Percentiles rank a stretch among this genome's conserved stretches.
Conservation (phyloP, 2,888 invertebrate species). For the Folsomia manolachei region DNA sequence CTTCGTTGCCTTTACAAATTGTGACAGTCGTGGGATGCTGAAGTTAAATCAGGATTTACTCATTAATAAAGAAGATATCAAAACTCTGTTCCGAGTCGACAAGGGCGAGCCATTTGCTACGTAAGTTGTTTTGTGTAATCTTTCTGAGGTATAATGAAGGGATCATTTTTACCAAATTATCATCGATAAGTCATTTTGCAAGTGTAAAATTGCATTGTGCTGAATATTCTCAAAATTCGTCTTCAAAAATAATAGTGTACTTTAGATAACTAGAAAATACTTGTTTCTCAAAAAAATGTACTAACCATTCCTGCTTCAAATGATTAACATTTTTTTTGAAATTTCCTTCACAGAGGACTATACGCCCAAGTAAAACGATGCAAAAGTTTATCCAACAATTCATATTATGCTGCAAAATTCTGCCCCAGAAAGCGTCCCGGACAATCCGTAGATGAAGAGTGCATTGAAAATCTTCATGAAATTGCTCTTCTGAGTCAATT, state of each 20-base stretch:
- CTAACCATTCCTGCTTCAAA: no score
- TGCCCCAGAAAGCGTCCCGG: conserved; percentile 59
- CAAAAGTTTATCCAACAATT: conserved; percentile 54
- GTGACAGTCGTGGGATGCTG: conserved; percentile 41
- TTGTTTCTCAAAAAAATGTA: neutral
- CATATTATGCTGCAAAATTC: conserved; percentile 60
- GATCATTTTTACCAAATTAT: no score
- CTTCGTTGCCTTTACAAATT: conserved; percentile 15
- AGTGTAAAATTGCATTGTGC: no score
- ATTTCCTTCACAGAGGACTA: conserved; percentile 57
- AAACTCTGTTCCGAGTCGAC: conserved; percentile 36
- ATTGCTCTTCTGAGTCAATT: conserved; percentile 59
- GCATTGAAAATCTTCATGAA: conserved; percentile 60
- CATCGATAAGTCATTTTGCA: no score
- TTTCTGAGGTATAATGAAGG: no score
- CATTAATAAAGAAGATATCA: conserved; percentile 34
- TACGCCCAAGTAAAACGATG: conserved; percentile 61
- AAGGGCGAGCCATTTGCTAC: conserved; percentile 43
- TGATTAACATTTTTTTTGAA: neutral
- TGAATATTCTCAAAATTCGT: no score
- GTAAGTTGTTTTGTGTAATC: no score
- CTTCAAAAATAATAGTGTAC: no score
- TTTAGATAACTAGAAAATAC: neutral
- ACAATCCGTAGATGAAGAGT: conserved; percentile 56
- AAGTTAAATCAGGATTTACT: conserved; percentile 35